Evolutionary conservation across 2,113 vertebrate genomes (phyloP), one percentile per base, ranked within the genome.

Genomic region (Stegastes partitus): DNA sequence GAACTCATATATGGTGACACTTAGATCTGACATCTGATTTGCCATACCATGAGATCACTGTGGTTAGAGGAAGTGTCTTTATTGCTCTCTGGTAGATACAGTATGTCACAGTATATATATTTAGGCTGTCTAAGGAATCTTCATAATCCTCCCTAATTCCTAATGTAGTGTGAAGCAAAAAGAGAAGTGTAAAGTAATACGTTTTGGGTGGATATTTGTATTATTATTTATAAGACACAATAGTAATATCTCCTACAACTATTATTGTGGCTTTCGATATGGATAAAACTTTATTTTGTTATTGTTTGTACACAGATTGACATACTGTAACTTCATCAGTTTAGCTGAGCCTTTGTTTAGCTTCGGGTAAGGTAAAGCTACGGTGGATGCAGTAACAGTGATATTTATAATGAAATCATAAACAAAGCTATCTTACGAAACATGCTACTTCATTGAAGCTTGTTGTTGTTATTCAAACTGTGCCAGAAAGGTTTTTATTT

Each of bases 1-100:
- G 11, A 47, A 25, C 18, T 31, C 9, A 56, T 56, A 74, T 21
- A 19, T 34, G n/a, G 12, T 34, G 14, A 68, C 62, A 21, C 6
- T 57, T 16, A 22, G 14, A 16, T 62, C 5, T 58, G 58, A 74
- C 22, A 5, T 53, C 2, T 23, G 51, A 64, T 45, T 68, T 78
- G 57, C 22, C 54, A 3, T 50, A 53, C 21, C n/a, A 12, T 11
- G 42, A 12, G 56, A 26, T 57, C 69, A 57, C 45, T 47, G 3
- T 19, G 8, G 8, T 65, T 5, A 28, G 19, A 57, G 19, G 31
- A n/a, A 23, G 1, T 21, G 22, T 56, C 37, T 37, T 10, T 57
- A 26, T 65, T 34, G 22, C 28, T 8, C 50, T 55, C 47, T 59
- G 28, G 26, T 34, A 15, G 12, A 10, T 11, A 59, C 31, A n/a